Conservation (phyloP, 2,113 vertebrate genomes). For the Rhea pennata region DNA sequence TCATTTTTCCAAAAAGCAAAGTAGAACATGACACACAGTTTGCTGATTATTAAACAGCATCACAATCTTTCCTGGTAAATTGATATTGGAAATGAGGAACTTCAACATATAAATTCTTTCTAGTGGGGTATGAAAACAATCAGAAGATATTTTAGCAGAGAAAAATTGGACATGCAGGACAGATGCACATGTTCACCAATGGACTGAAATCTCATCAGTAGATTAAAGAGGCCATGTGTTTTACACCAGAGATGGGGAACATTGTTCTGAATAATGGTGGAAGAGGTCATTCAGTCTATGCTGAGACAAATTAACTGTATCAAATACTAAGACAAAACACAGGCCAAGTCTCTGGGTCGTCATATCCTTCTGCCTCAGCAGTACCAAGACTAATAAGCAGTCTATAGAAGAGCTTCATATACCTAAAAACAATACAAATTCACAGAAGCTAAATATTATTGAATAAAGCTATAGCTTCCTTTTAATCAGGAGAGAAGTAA, state of each 20-base stretch:
- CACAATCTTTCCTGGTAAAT: neutral
- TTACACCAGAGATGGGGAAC: neutral
- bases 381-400: neutral
- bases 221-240: neutral
- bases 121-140: neutral
- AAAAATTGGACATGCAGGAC: neutral
- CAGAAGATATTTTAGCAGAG: neutral
- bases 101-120: neutral
- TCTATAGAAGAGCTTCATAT: neutral
- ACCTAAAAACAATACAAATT: neutral
- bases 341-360: neutral
- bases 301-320: neutral
- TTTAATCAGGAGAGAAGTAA: neutral
- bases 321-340: neutral
- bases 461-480: neutral
- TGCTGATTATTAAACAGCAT: neutral
- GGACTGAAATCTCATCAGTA: neutral
- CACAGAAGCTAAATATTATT: neutral
- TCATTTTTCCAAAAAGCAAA: neutral
- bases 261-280: neutral
- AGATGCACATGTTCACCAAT: neutral
- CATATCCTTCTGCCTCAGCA: neutral
- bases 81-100: neutral
- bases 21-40: neutral
- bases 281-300: neutral